Percentiles rank a stretch among this genome's conserved stretches.
These are phyloP conservation scores for Himalopsyche kuldschensis DNA, from an alignment of 2,888 invertebrate species.

Conservation along the genomic window DNA sequence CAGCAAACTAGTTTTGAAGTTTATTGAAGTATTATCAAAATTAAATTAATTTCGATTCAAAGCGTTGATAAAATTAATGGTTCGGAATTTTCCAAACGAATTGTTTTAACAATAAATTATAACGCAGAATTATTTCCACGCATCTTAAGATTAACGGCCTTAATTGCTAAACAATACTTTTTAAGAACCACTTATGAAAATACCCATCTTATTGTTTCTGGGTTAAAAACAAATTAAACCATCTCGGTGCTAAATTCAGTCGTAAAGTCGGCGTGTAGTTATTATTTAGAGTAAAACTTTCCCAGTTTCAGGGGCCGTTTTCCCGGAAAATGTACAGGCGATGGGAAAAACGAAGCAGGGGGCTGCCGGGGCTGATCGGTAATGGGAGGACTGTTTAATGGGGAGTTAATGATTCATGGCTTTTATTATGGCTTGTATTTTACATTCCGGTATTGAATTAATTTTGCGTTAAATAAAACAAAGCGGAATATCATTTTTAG, in stretches of 20 bases:
- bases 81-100: neutral
- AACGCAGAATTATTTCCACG: neutral
- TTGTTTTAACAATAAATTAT: neutral
- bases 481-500: neutral
- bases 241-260: neutral
- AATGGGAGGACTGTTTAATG: neutral
- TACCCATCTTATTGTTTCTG: neutral
- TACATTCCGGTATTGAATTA: neutral
- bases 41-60: too few species aligned
- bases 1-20: too few species aligned
- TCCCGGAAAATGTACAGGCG: neutral
- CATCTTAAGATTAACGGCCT: neutral
- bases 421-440: neutral
- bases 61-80: too few species aligned
- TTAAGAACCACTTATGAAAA: neutral
- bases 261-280: neutral
- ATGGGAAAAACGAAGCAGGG: neutral
- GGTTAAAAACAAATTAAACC: slow-evolving; percentile 1
- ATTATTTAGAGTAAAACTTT: slow-evolving; percentile 1
- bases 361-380: neutral
- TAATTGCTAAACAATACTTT: neutral
- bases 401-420: neutral
- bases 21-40: too few species aligned
- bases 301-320: neutral
- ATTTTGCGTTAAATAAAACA: slow-evolving; percentile 1